Conservation (phyloP, 2,888 invertebrate genomes). For the Aphodius sticticus region DNA sequence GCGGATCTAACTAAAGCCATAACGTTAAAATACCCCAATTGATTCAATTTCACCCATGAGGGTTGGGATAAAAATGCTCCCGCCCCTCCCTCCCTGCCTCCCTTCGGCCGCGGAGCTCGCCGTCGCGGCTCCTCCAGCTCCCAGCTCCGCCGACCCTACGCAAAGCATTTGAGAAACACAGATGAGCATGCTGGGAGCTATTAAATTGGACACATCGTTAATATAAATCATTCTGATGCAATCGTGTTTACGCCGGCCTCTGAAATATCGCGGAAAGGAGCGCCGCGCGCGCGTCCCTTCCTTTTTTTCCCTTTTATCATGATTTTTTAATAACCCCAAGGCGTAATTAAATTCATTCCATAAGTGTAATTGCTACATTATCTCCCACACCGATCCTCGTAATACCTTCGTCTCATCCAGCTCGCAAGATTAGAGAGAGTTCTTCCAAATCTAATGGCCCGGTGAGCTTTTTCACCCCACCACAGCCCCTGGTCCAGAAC, state of each 20-base stretch:
- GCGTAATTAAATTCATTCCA: conserved; percentile 21
- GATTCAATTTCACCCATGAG: conserved; percentile 58
- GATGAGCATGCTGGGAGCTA: conserved; percentile 60
- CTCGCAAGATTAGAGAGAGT: not conserved
- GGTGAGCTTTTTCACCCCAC: not conserved
- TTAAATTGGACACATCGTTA: conserved; percentile 58
- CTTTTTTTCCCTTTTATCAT: conserved; percentile 14
- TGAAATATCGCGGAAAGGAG: conserved; percentile 29
- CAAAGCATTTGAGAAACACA: conserved; percentile 57
- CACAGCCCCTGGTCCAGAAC: not conserved
- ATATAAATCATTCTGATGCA: conserved; percentile 59
- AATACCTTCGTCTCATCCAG: not conserved
- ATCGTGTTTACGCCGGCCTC: conserved; percentile 45
- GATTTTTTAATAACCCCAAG: conserved; percentile 20
- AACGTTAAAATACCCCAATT: conserved; percentile 56
- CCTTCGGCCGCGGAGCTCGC: conserved; percentile 39
- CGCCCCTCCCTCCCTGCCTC: conserved; percentile 44
- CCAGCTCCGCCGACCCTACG: conserved; percentile 51
- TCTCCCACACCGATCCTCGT: conserved; percentile 12
- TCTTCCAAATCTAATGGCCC: conserved; percentile 4
- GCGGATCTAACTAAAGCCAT: conserved; percentile 49
- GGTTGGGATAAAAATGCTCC: conserved; percentile 55
- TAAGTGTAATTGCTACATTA: conserved; percentile 26
- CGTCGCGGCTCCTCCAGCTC: not conserved
- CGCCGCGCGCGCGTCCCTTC: not conserved